Percentiles rank a stretch among this genome's conserved stretches.
phyloP scores from a whole-genome alignment of 2,797 vertebrate genomes.

The Sparidentex hasta region DNA sequence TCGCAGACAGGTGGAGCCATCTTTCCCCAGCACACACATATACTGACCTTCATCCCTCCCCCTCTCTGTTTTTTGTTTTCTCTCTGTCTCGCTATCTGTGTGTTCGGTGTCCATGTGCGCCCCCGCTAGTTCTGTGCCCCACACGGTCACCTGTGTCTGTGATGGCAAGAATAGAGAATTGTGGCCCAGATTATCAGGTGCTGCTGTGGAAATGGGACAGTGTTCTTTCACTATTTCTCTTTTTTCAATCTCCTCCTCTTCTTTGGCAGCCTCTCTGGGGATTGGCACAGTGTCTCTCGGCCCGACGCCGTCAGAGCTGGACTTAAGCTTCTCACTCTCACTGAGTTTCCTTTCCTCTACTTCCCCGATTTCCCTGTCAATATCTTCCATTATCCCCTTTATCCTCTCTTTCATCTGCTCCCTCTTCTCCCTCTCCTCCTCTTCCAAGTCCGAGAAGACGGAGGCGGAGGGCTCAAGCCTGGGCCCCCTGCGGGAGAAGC shows the following conservation, averaged over 20 bases:
- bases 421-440: conserved; percentile 89
- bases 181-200: conserved; percentile 59
- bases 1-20: conserved; percentile 88
- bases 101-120: conserved; percentile 42
- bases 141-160: conserved; percentile 43
- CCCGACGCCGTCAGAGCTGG: conserved; percentile 47
- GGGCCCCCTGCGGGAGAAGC: conserved; percentile 94
- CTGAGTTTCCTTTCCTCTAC: conserved; percentile 60
- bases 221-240: conserved; percentile 41
- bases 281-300: conserved; percentile 48
- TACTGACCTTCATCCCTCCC: conserved; percentile 61
- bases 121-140: conserved; percentile 31
- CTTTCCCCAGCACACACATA: conserved; percentile 89
- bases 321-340: conserved; percentile 55
- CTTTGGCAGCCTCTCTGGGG: conserved; percentile 44
- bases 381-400: conserved; percentile 83
- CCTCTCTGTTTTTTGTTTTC: conserved; percentile 31
- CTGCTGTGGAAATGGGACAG: conserved; percentile 57
- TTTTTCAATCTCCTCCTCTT: conserved; percentile 61
- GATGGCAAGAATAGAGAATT: conserved; percentile 43
- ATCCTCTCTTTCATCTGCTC: conserved; percentile 84
- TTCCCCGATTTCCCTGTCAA: conserved; percentile 81
- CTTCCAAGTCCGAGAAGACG: conserved; percentile 94
- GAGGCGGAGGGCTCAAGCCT: conserved; percentile 96
- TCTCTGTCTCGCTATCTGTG: conserved; percentile 65